Base-by-base conservation (phyloP, 2,113 vertebrate species). In the Campylomormyrus numenius region DNA sequence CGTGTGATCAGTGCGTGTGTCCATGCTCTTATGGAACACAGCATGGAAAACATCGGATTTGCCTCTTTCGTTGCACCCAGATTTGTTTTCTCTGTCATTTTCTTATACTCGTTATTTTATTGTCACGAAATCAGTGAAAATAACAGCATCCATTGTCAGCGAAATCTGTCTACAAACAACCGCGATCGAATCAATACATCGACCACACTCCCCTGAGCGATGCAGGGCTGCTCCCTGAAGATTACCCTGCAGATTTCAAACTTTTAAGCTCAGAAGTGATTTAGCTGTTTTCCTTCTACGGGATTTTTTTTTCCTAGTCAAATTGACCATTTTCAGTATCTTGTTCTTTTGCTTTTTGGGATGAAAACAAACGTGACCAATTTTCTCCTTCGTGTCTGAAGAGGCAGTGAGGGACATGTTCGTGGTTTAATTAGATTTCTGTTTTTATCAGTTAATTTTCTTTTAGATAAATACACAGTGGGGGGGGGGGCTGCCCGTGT, bases 371-470 rank as follows among this genome's bases (percentile, higher is more conserved):
- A 95, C 91, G 91, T 92, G 94, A 93, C 90, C 93, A 93, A 94
- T 93, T 93, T 92, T 92, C 84, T 89, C 85, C 90, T 90, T 91
- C 91, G 93, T 94, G 92, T 93, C 92, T 94, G 91, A 94, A 94
- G 91, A 93, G 92, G 92, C 94, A 94, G 94, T 95, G 94, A 93
- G 89, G 88, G 92, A 91, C 92, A 91, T 92, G 93, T 94, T 93
- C 90, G 92, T 92, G 92, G 91, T 94, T 94, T 95, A 93, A 94
- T 95, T 94, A 93, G 93, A 94, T 94, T 92, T 92, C 88, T 52
- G 27, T 87, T 87, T 53, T 50, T n/a, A 9, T 49, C 9, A 13
- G 45, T 45, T 66, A 9, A 84, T 49, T 70, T 83, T 85, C 10
- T 62, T 35, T 42, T 27, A 24, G 17, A 89, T 49, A 48, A 46